phyloP scores from a whole-genome alignment of 2,888 invertebrate genomes.

The Drosophila anomalata region DNA sequence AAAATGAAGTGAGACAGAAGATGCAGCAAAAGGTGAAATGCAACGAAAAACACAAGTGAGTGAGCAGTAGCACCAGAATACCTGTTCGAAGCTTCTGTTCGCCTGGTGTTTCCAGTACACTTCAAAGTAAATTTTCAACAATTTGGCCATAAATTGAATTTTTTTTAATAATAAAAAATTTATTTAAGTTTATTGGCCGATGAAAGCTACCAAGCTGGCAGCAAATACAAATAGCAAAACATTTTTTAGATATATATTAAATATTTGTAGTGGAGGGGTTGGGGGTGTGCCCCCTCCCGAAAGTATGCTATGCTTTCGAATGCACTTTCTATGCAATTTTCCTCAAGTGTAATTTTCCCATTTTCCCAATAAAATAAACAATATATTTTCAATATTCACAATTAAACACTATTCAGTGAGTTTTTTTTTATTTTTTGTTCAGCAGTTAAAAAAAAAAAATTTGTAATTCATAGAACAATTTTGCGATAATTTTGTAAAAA shows the following conservation, averaged over 20 bases:
- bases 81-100: not conserved
- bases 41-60: not conserved
- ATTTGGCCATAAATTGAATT: slow-evolving; percentile 1
- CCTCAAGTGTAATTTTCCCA: not conserved
- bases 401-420: slow-evolving; percentile 71
- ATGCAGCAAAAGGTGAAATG: not conserved
- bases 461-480: slow-evolving; percentile 15
- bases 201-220: not conserved
- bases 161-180: not conserved
- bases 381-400: slow-evolving; percentile 55
- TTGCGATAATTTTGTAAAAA: not conserved
- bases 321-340: not conserved
- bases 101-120: not conserved
- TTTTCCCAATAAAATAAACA: slow-evolving; percentile 3
- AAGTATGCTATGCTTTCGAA: not conserved
- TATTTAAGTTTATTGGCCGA: not conserved
- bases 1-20: not conserved
- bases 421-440: slow-evolving; percentile 61
- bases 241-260: not conserved
- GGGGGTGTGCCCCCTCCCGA: not conserved
- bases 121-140: slow-evolving; percentile 2
- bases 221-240: not conserved
- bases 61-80: not conserved
- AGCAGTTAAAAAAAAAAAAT: slow-evolving; percentile 54
- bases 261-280: too few species aligned